These are phyloP conservation scores for Drosophila picticornis DNA, from an alignment of 2,888 invertebrate genomes.

Conservation along the genomic window DNA sequence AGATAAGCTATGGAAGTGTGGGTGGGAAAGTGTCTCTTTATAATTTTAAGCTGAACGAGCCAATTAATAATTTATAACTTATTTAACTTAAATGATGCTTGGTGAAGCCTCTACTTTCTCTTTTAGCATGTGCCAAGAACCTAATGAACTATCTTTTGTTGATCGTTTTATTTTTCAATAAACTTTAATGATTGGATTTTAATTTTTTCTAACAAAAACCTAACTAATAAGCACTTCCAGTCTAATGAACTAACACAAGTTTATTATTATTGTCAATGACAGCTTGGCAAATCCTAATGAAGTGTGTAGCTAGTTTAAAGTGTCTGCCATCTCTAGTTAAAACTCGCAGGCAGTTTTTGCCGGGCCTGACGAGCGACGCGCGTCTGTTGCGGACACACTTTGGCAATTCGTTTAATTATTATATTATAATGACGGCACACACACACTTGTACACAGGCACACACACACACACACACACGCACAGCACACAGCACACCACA, in stretches of 20 bases:
- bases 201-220: background rate
- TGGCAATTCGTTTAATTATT: constrained; percentile 83
- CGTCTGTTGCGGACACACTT: constrained; percentile 79
- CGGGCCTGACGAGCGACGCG: constrained; percentile 63
- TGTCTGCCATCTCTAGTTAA: constrained; percentile 43
- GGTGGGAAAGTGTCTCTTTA: background rate
- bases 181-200: background rate
- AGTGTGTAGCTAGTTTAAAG: constrained; percentile 10
- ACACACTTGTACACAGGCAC: constrained; percentile 31
- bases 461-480: constrained; percentile 7
- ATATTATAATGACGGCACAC: constrained; percentile 64
- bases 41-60: background rate
- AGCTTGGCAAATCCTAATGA: constrained; percentile 2
- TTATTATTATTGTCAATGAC: background rate
- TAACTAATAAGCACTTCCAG: background rate
- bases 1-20: background rate
- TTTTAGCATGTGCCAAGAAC: background rate
- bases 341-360: constrained; percentile 19
- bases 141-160: background rate
- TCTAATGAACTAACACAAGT: background rate
- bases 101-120: background rate
- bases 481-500: constrained; percentile 16
- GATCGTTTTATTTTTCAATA: background rate
- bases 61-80: constrained; percentile 1
- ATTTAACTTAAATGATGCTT: background rate